These are phyloP conservation scores for Probosciger aterrimus DNA, from an alignment of 2,113 vertebrate genomes.

Conservation along the genomic window DNA sequence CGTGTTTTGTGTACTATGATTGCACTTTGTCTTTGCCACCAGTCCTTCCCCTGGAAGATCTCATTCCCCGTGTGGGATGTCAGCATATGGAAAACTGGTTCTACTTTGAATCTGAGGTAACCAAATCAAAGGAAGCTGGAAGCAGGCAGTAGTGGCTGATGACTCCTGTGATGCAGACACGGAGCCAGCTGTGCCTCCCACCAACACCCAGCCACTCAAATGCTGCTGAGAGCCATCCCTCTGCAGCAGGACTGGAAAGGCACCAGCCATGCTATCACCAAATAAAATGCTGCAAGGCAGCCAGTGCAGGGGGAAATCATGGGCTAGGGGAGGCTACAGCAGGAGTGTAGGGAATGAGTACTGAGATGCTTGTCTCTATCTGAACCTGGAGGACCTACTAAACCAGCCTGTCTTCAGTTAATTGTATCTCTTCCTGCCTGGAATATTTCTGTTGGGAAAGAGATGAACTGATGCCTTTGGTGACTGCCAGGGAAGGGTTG, in stretches of 20 bases:
- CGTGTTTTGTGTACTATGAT: neutral
- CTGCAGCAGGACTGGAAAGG: neutral
- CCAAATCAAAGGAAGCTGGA: neutral
- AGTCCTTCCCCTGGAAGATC: neutral
- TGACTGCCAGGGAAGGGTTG: neutral
- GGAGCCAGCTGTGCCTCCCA: neutral
- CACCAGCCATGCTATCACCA: neutral
- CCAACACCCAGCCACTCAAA: neutral
- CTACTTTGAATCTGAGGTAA: neutral
- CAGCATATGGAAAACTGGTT: neutral
- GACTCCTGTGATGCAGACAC: rapidly evolving
- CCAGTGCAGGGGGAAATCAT: rapidly evolving
- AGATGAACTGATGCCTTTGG: neutral
- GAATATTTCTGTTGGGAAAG: neutral
- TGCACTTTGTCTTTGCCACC: neutral
- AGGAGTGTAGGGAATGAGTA: neutral
- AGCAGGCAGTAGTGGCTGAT: neutral
- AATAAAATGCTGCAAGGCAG: neutral
- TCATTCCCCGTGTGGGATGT: neutral
- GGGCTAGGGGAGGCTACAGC: neutral
- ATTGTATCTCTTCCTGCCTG: neutral
- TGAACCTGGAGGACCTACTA: neutral
- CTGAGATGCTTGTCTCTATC: neutral
- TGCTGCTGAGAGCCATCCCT: neutral
- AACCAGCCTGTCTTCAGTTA: neutral